These are phyloP conservation scores for Lysiphlebus fabarum DNA, from an alignment of 1,140 invertebrate genomes.

Conservation along the genomic window DNA sequence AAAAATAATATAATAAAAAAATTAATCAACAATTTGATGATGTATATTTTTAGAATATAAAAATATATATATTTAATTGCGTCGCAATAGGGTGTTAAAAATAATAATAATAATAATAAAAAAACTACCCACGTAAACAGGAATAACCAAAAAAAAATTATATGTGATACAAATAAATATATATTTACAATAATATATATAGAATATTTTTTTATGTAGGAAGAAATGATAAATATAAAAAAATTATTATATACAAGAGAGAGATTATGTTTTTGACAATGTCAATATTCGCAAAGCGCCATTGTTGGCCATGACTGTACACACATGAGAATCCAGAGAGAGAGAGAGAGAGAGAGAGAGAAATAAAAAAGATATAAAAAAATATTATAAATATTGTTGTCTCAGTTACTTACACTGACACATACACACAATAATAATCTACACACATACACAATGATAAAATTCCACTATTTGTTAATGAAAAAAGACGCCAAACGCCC, in stretches of 20 bases:
- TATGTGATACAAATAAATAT: too few relatives aligned
- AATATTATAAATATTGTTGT: neutral
- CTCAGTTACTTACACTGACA: constrained; percentile 7
- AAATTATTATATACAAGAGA: constrained; percentile 29
- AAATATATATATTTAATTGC: constrained; percentile 37
- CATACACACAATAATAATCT: constrained; percentile 26
- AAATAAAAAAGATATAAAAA: too few relatives aligned
- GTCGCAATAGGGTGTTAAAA: constrained; percentile 31
- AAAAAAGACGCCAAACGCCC: constrained; percentile 17
- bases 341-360: neutral
- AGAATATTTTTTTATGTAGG: neutral
- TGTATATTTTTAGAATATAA: neutral
- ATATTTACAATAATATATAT: neutral
- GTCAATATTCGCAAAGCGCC: constrained; percentile 49
- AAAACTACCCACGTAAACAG: constrained; percentile 35
- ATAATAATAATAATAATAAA: constrained; percentile 7
- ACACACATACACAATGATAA: constrained; percentile 31
- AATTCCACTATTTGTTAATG: constrained; percentile 36
- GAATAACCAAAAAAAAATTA: constrained; percentile 31
- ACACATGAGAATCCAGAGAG: constrained; percentile 4
- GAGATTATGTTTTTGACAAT: constrained; percentile 46
- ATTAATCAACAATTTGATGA: too few relatives aligned
- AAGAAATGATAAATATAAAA: constrained; percentile 8
- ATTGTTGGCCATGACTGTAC: constrained; percentile 40
- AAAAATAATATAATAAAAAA: too few relatives aligned